Evolutionary conservation across 2,888 invertebrate genomes (phyloP).

Genomic region (Megastigmus dorsalis): DNA sequence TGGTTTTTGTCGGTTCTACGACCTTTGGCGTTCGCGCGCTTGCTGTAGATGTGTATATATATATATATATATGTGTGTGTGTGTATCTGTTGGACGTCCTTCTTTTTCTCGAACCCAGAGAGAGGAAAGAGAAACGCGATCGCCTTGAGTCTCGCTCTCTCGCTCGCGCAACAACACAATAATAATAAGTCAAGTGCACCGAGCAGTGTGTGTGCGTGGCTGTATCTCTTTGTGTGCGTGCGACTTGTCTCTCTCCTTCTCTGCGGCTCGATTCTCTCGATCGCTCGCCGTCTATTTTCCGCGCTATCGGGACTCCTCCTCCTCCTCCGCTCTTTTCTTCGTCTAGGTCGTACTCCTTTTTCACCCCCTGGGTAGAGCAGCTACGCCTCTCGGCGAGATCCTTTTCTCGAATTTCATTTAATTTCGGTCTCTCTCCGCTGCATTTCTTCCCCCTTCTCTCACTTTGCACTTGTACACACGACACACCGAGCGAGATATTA

Average conservation of each 20-base stretch:
- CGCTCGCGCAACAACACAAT: no score
- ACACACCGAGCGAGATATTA: no score
- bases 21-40: neutral
- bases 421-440: neutral
- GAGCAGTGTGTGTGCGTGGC: neutral
- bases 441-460: neutral
- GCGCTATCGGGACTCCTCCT: no score
- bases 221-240: neutral
- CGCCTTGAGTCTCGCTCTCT: slow-evolving; percentile 7
- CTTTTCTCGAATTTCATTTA: slow-evolving; percentile 14
- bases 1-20: neutral
- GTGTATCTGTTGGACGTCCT: no score
- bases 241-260: neutral
- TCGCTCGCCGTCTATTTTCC: neutral
- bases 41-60: no score
- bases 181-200: slow-evolving; percentile 6
- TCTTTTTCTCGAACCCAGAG: neutral
- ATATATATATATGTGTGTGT: no score
- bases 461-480: no score
- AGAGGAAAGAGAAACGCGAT: neutral
- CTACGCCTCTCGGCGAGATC: no score
- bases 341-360: no score
- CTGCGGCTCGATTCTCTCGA: neutral
- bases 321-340: no score
- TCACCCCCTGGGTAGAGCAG: neutral